phyloP scores from a whole-genome alignment of 1,140 invertebrate species.

The Caenorhabditis elegans region DNA sequence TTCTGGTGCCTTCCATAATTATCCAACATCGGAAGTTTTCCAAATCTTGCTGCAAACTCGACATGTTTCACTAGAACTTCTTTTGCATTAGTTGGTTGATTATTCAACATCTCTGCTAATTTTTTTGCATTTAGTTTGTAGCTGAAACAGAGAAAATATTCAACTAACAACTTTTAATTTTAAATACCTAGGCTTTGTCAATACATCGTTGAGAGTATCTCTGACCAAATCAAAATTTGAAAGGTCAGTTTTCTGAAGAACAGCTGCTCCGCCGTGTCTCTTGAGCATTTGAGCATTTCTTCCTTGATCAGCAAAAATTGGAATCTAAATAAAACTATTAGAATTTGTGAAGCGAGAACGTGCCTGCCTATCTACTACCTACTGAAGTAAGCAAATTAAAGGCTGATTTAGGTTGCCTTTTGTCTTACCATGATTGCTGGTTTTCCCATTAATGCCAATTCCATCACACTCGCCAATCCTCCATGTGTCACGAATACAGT shows the following conservation, averaged over 20 bases:
- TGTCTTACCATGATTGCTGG: constrained; percentile 49
- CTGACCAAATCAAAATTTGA: not conserved
- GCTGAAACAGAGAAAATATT: not conserved
- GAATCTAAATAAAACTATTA: constrained; percentile 35
- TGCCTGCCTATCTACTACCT: too few species aligned
- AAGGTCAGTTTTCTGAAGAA: constrained; percentile 42
- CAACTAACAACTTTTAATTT: too few species aligned
- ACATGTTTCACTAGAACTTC: constrained; percentile 20
- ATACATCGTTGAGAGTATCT: constrained; percentile 7
- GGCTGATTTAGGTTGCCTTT: too few species aligned
- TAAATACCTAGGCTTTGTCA: constrained; percentile 26
- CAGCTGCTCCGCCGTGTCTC: constrained; percentile 38
- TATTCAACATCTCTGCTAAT: constrained; percentile 8
- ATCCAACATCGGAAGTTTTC: not conserved
- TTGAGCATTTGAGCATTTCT: constrained; percentile 47
- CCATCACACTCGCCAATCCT: constrained; percentile 52
- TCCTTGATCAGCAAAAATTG: constrained; percentile 54
- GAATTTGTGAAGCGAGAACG: too few species aligned
- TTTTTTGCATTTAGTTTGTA: not conserved
- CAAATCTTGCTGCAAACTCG: constrained; percentile 36
- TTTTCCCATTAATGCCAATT: constrained; percentile 50
- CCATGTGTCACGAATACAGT: constrained; percentile 56
- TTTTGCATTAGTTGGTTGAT: constrained; percentile 4
- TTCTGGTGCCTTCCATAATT: constrained; percentile 2
- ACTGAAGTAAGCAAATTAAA: too few species aligned